These are phyloP conservation scores for Diaphora mendica DNA, from an alignment of 2,888 invertebrate genomes.

Conservation along the genomic window DNA sequence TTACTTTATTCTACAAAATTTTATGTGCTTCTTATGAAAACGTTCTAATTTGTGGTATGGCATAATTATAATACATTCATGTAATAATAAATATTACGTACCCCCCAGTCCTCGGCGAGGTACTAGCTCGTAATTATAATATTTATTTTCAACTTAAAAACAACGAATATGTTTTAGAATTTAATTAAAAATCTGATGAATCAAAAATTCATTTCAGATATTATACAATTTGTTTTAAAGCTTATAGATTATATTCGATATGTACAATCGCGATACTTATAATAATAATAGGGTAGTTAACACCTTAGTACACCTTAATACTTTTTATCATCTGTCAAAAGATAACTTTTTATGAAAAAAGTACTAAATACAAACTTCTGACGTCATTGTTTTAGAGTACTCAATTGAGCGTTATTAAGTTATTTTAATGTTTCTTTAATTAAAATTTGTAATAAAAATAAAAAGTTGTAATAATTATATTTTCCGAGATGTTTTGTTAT, in stretches of 20 bases:
- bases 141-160: constrained; percentile 21
- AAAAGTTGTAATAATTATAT: no score
- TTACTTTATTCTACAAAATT: constrained; percentile 23
- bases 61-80: constrained; percentile 24
- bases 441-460: no score
- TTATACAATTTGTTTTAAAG: constrained; percentile 47
- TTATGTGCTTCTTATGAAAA: constrained; percentile 36
- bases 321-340: no score
- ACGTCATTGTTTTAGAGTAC: no score
- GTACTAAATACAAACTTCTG: no score
- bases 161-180: constrained; percentile 36
- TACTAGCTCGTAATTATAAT: constrained; percentile 21
- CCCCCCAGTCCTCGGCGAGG: constrained; percentile 26
- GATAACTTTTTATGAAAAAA: no score
- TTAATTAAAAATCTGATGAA: constrained; percentile 34
- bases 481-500: no score
- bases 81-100: constrained; percentile 25
- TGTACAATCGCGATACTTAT: constrained; percentile 46
- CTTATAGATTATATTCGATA: constrained; percentile 54
- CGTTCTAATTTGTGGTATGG: constrained; percentile 46
- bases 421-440: no score
- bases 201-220: constrained; percentile 39
- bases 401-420: no score
- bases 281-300: constrained; percentile 14
- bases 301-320: no score